phyloP scores from a whole-genome alignment of 2,888 invertebrate species.

The Hirtodrosophila cameraria region DNA sequence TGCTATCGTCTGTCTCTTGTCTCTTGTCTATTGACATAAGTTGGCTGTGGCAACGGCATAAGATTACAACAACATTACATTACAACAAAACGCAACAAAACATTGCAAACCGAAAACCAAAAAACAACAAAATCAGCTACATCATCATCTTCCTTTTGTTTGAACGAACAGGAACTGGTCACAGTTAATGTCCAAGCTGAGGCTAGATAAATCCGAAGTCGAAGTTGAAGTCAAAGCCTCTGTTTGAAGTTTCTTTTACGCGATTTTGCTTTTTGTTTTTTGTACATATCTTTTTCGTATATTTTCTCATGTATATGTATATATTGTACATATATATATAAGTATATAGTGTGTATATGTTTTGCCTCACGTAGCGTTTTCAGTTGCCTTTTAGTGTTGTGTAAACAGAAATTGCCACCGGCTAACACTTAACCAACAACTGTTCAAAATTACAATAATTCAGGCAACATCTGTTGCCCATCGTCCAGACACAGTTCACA shows the following conservation, averaged over 20 bases:
- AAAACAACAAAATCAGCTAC: slow-evolving; percentile 49
- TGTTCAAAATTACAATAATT: slow-evolving; percentile 41
- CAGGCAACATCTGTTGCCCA: slow-evolving; percentile 65
- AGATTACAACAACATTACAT: slow-evolving; percentile 51
- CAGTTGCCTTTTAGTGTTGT: slow-evolving; percentile 68
- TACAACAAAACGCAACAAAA: slow-evolving; percentile 24
- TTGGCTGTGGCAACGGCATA: slow-evolving; percentile 61
- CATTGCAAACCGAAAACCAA: slow-evolving; percentile 45
- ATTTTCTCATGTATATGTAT: neutral
- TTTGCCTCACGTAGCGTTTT: slow-evolving; percentile 54
- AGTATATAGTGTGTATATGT: slow-evolving; percentile 12
- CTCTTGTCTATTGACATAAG: slow-evolving; percentile 68
- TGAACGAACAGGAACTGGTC: slow-evolving; percentile 75
- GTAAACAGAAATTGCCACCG: slow-evolving; percentile 65
- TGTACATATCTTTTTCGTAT: slow-evolving; percentile 59
- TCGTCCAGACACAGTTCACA: slow-evolving; percentile 28
- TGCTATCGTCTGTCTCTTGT: slow-evolving; percentile 50
- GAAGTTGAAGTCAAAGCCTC: slow-evolving; percentile 19
- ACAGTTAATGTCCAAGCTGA: slow-evolving; percentile 51
- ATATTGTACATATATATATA: slow-evolving; percentile 8
- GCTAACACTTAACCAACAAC: slow-evolving; percentile 48
- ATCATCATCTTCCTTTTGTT: slow-evolving; percentile 77
- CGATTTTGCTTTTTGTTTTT: slow-evolving; percentile 41
- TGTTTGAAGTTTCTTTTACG: slow-evolving; percentile 61
- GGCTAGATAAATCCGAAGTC: slow-evolving; percentile 2